Evolutionary conservation across 2,113 vertebrate species (phyloP), one percentile per base, ranked within the genome.

Genomic region (Lepus americanus): DNA sequence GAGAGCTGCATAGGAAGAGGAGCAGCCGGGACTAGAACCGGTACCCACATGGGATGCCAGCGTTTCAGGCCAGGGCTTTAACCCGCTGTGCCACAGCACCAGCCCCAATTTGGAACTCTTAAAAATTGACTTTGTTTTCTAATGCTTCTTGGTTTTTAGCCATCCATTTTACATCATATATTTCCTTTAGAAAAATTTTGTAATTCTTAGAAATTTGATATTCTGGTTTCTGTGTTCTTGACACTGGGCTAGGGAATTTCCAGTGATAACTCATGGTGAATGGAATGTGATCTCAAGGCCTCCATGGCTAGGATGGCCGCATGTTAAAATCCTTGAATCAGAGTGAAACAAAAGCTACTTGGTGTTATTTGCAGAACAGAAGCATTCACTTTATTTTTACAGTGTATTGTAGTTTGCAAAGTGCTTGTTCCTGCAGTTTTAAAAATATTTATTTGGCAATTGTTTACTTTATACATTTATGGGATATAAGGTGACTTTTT

Each of bases 91-190:
- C 44, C 44, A 44, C 44, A 44, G 44, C 6, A 6, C 44, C 44
- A 6, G 44, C 44, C 44, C 44, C 44, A 44, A 44, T 44, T 44
- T 73, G 69, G 20, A 53, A 86, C 36, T 89, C 92, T 67, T 78
- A 5, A 78, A 97, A 90, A 55, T 39, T 81, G 53, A 53, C 55
- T 82, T 91, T 94, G 31, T 84, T 92, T 94, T 70, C 31, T 91
- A 85, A 39, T 78, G 17, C 64, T 88, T 78, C 13, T 31, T 86
- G 29, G 17, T 25, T 83, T 82, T 77, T 81, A 73, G 27, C 8
- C 22, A 85, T 76, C 49, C 3, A 39, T 83, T 86, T 92, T 79
- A 76, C 94, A 36, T 61, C 14, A 31, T 53, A 67, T 53, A 67
- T 67, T 69, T 39, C n/a, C 55, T 79, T 94, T 87, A 87, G 76